These are phyloP conservation scores for Drosophila ogumai DNA, from an alignment of 1,140 invertebrate species.

Conservation along the genomic window DNA sequence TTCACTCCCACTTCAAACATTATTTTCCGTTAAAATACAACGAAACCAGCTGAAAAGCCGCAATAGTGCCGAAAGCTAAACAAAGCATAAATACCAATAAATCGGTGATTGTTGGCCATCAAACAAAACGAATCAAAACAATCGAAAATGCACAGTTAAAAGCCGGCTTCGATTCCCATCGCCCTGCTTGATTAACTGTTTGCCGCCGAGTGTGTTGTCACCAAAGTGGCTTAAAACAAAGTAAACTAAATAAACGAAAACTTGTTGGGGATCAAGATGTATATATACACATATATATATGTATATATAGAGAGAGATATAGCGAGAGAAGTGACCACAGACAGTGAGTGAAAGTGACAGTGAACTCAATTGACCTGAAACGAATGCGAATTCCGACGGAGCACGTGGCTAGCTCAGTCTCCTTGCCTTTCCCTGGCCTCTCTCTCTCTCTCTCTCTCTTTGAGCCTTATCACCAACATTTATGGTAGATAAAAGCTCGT, in stretches of 20 bases:
- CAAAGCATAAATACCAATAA: conserved; percentile 47
- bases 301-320: neutral
- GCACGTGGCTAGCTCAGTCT: conserved; percentile 37
- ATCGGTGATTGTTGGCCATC: conserved; percentile 35
- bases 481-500: conserved; percentile 26
- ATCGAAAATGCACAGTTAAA: conserved; percentile 67
- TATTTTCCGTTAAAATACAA: conserved; percentile 2
- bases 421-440: neutral
- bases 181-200: conserved; percentile 35
- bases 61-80: conserved; percentile 20
- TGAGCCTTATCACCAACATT: conserved; percentile 12
- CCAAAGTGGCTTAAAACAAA: conserved; percentile 39
- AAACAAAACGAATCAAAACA: conserved; percentile 53
- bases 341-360: conserved; percentile 74
- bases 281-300: neutral
- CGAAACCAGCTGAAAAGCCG: conserved; percentile 34
- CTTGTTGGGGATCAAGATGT: conserved; percentile 8
- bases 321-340: neutral
- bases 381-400: conserved; percentile 24
- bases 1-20: neutral
- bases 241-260: conserved; percentile 27
- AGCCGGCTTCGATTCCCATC: conserved; percentile 22
- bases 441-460: neutral
- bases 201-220: conserved; percentile 26
- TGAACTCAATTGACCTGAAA: conserved; percentile 76